Conservation (phyloP, 2,888 invertebrate species). For the Meiosimyza decipiens region DNA sequence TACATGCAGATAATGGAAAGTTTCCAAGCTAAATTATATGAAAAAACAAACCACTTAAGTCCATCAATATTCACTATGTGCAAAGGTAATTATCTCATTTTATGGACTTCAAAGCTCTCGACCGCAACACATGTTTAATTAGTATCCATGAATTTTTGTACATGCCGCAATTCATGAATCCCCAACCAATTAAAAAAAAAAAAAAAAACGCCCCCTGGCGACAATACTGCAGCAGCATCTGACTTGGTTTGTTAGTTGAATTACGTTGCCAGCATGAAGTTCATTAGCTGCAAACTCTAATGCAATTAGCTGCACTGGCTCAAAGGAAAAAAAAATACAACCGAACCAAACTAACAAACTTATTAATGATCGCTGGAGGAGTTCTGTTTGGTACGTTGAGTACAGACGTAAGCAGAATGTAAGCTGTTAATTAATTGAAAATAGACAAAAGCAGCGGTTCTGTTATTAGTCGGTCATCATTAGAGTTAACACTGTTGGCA, state of each 20-base stretch:
- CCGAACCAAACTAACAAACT: no score
- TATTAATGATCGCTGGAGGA: neutral
- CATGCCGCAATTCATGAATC: neutral
- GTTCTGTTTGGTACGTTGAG: no score
- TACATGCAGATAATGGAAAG: no score
- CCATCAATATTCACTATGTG: no score
- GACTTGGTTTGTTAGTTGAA: neutral
- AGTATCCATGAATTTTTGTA: neutral
- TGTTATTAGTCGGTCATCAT: slow-evolving; percentile 19
- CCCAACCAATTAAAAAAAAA: neutral
- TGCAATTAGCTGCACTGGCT: slow-evolving; percentile 23
- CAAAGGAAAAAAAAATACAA: neutral
- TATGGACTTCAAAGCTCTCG: neutral
- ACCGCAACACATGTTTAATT: slow-evolving; percentile 7
- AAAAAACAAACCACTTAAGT: no score
- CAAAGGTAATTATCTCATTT: slow-evolving; percentile 1
- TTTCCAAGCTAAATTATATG: no score
- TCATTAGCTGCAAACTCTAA: slow-evolving; percentile 18
- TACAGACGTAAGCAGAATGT: neutral
- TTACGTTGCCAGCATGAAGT: neutral
- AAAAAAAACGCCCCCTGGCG: neutral
- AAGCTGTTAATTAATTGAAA: slow-evolving; percentile 22
- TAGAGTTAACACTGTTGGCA: neutral
- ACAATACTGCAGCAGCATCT: neutral
- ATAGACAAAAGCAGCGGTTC: slow-evolving; percentile 7